Evolutionary conservation across 2,888 invertebrate species (phyloP), one percentile per base, ranked within the genome.

Genomic region (Hypselothyrea guttata): DNA sequence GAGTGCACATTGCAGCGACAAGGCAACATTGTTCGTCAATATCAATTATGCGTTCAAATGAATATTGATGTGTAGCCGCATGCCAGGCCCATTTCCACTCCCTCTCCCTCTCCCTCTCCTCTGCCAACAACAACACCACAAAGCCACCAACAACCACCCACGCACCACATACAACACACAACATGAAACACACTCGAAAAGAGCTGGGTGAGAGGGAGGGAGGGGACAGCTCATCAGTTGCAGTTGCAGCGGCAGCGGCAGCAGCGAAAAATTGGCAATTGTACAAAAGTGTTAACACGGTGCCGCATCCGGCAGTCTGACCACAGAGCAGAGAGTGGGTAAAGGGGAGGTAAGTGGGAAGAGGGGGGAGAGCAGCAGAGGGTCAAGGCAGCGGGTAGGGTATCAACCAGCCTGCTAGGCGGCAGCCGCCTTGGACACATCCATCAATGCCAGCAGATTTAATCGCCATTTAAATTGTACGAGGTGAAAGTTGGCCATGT

Each of bases 391-490:
- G n/a, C n/a, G n/a, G n/a, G 40, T 11, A 41, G 27, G 30, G 1
- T 7, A 27, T 1, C 52, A 5, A 44, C 18, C 63, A 48, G 65
- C 11, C 44, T 27, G n/a, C n/a, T n/a, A 35, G 15, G 61, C 46
- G 40, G 28, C 56, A 46, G 57, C 61, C 64, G 74, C 78, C 78
- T 76, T 69, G 78, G 71, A 78, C 78, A 81, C 86, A 86, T 86
- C 84, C 84, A 86, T 86, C 86, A 86, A 82, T 87, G 86, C 79
- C 86, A 86, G 71, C 77, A 74, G 84, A 86, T 87, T 86, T 87
- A 87, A 86, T 87, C 87, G 87, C 86, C 86, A 87, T 86, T 86
- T 86, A 87, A 86, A 86, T 84, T 86, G 86, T 79, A 74, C 57
- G 74, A 62, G 40, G 58, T 51, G 31, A 13, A 11, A 59, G 53